These are phyloP conservation scores for Danio choprae DNA, from an alignment of 2,797 vertebrate species.

Conservation along the genomic window DNA sequence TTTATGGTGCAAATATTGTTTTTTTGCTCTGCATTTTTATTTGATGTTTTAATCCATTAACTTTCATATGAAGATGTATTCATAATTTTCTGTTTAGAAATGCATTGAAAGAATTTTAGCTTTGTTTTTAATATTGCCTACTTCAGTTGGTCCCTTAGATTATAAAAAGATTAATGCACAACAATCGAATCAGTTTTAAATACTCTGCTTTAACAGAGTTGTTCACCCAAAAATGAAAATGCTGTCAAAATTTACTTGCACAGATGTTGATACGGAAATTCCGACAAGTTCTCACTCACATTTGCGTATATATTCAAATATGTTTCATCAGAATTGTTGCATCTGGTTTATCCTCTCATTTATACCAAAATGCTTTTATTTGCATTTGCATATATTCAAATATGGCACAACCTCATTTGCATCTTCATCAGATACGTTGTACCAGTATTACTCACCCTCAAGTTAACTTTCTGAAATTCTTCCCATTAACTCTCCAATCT, in stretches of 20 bases:
- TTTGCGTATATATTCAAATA: neutral
- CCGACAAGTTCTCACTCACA: neutral
- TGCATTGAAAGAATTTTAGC: neutral
- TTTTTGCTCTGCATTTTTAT: slow-evolving; percentile 25
- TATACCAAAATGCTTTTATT: too few species aligned
- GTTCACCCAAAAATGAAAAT: slow-evolving; percentile 10
- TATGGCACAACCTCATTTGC: too few species aligned
- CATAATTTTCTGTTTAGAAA: neutral
- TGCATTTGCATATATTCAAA: too few species aligned
- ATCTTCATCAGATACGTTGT: too few species aligned
- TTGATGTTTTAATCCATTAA: neutral
- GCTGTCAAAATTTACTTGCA: neutral
- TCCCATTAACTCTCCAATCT: too few species aligned
- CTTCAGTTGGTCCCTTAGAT: neutral
- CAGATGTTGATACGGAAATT: neutral
- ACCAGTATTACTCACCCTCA: too few species aligned
- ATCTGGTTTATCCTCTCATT: neutral
- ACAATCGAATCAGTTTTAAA: neutral
- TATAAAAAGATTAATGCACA: neutral
- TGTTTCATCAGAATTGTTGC: neutral
- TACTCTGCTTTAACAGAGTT: neutral
- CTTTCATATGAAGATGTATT: neutral
- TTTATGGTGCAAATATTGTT: neutral
- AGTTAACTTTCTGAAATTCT: too few species aligned
- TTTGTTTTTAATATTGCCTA: neutral